Conservation (phyloP, 2,888 invertebrate genomes). For the Mythimna loreyi region DNA sequence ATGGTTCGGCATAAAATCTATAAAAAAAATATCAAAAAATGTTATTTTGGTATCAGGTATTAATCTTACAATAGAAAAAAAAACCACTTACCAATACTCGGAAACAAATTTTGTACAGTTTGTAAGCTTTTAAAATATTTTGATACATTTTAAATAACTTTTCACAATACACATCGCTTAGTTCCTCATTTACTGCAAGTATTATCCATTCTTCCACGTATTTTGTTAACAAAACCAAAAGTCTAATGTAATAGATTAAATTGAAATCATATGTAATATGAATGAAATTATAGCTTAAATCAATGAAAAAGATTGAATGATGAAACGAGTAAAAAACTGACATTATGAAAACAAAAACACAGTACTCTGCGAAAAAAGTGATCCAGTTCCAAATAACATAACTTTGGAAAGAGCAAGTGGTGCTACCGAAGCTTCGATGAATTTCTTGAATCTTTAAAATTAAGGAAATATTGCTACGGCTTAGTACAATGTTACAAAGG, state of each 20-base stretch:
- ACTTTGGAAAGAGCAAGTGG: neutral
- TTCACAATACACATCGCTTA: neutral
- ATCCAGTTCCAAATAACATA: constrained; percentile 20
- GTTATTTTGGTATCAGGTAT: too few species aligned
- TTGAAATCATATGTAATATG: constrained; percentile 1
- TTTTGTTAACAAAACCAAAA: neutral
- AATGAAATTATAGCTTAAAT: neutral
- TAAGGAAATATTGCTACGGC: neutral
- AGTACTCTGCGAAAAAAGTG: neutral
- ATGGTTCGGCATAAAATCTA: too few species aligned
- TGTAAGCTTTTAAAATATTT: constrained; percentile 6
- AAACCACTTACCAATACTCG: too few species aligned
- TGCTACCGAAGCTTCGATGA: neutral
- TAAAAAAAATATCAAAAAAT: too few species aligned
- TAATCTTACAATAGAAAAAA: too few species aligned
- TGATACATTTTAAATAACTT: neutral
- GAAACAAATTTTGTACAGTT: constrained; percentile 1
- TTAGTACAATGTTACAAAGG: constrained; percentile 6
- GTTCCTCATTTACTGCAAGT: neutral
- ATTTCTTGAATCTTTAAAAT: constrained; percentile 26
- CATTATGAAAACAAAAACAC: accelerated
- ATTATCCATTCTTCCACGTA: constrained; percentile 8
- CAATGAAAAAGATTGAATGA: neutral
- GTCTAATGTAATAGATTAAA: constrained; percentile 1
- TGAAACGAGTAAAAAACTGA: too few species aligned